Conservation (phyloP, 1,140 invertebrate genomes). For the Pseudomyrmex dendroicus region DNA sequence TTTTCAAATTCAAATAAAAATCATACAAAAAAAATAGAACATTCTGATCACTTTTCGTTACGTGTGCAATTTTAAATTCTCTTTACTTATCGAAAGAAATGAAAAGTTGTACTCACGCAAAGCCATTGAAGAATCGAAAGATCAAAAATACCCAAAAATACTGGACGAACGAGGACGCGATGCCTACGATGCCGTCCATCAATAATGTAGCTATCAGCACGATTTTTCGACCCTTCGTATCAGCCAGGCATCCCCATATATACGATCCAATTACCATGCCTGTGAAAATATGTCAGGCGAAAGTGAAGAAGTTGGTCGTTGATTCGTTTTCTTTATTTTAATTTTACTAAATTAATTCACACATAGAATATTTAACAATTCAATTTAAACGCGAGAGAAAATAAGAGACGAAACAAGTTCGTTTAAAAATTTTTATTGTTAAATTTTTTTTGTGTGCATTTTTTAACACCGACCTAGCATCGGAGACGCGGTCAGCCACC, state of each 20-base stretch:
- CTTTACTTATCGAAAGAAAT: no score
- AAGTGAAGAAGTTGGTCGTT: no score
- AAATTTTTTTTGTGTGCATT: neutral
- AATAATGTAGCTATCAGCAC: slow-evolving; percentile 91
- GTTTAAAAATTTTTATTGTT: neutral
- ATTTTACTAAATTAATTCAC: no score
- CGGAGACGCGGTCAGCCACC: slow-evolving; percentile 90
- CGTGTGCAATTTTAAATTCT: no score
- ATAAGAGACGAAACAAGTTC: no score
- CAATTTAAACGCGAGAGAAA: no score
- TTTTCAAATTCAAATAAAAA: neutral
- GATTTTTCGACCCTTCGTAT: slow-evolving; percentile 91
- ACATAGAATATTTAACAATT: no score
- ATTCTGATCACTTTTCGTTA: no score
- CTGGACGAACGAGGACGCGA: slow-evolving; percentile 91
- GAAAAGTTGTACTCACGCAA: slow-evolving; percentile 89
- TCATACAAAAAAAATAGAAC: no score
- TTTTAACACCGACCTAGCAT: slow-evolving; percentile 87
- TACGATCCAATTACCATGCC: slow-evolving; percentile 96
- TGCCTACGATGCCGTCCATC: slow-evolving; percentile 91
- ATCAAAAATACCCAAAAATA: slow-evolving; percentile 91
- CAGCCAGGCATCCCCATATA: slow-evolving; percentile 94
- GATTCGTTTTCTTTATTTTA: no score
- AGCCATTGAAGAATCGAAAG: slow-evolving; percentile 93
- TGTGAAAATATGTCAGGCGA: slow-evolving; percentile 74